phyloP scores from a whole-genome alignment of 2,888 invertebrate species.

The Phortica okadai region DNA sequence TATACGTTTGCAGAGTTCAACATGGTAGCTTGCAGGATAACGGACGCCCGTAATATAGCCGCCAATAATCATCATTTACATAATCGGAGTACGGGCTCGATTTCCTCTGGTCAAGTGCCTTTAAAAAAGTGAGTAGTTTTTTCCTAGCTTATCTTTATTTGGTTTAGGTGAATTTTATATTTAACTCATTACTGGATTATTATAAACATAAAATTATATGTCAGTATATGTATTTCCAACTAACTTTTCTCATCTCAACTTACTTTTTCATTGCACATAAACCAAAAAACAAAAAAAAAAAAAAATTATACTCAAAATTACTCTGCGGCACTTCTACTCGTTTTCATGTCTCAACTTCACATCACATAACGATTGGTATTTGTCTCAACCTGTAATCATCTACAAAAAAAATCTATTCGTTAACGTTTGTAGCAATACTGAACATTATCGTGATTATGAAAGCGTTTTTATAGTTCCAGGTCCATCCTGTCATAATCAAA shows the following conservation, averaged over 20 bases:
- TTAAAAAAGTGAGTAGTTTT: conserved; percentile 92
- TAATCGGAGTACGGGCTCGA: conserved; percentile 79
- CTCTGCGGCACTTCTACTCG: conserved; percentile 5
- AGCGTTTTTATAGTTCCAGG: conserved; percentile 85
- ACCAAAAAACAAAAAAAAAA: conserved; percentile 17
- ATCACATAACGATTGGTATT: conserved; percentile 26
- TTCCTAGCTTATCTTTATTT: background rate
- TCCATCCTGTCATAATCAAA: conserved; percentile 81
- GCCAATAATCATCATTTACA: conserved; percentile 77
- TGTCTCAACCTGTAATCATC: conserved; percentile 4
- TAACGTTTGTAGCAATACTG: conserved; percentile 77
- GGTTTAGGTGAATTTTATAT: background rate
- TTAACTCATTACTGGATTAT: background rate
- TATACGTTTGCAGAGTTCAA: conserved; percentile 94
- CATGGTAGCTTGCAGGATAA: conserved; percentile 98
- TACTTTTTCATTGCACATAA: background rate
- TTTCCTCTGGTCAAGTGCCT: conserved; percentile 97
- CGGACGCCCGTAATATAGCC: conserved; percentile 91
- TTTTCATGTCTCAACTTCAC: conserved; percentile 15
- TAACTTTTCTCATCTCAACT: background rate
- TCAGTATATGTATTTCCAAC: background rate
- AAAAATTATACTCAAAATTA: background rate
- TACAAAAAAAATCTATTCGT: background rate
- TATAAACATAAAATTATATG: background rate
- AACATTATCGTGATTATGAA: conserved; percentile 84